Conservation (phyloP, 2,888 invertebrate species). For the Hylaea fasciaria region DNA sequence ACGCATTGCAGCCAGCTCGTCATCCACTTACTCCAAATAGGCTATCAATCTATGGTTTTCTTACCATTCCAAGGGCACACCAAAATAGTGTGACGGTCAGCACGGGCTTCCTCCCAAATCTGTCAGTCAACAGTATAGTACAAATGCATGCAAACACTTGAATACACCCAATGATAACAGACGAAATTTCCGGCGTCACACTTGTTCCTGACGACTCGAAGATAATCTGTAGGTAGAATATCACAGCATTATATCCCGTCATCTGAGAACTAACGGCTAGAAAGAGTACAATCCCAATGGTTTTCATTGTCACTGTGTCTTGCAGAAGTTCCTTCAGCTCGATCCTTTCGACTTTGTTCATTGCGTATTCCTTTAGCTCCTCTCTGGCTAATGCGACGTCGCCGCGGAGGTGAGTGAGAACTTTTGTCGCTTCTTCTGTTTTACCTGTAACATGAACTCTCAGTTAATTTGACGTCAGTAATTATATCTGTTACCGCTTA, state of each 20-base stretch:
- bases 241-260: constrained; percentile 53
- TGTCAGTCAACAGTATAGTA: constrained; percentile 48
- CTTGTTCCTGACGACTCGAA: constrained; percentile 54
- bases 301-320: constrained; percentile 49
- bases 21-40: too few relatives aligned
- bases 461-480: background rate
- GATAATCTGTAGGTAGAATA: constrained; percentile 57
- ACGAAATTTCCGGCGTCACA: constrained; percentile 52
- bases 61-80: constrained; percentile 57
- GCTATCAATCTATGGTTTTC: too few relatives aligned
- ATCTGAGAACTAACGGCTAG: constrained; percentile 49
- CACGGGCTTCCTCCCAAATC: constrained; percentile 55
- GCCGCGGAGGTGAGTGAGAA: constrained; percentile 43
- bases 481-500: background rate
- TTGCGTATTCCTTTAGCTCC: constrained; percentile 49
- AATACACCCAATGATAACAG: constrained; percentile 54
- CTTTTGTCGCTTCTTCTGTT: constrained; percentile 43
- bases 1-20: too few relatives aligned
- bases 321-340: constrained; percentile 41
- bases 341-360: constrained; percentile 33
- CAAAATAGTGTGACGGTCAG: constrained; percentile 45
- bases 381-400: constrained; percentile 40
- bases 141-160: constrained; percentile 52
- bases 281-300: constrained; percentile 45
- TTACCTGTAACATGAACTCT: constrained; percentile 46